Evolutionary conservation across 1,140 invertebrate species (phyloP), one percentile per base, ranked within the genome.

Genomic region (Drosophila sucinea): DNA sequence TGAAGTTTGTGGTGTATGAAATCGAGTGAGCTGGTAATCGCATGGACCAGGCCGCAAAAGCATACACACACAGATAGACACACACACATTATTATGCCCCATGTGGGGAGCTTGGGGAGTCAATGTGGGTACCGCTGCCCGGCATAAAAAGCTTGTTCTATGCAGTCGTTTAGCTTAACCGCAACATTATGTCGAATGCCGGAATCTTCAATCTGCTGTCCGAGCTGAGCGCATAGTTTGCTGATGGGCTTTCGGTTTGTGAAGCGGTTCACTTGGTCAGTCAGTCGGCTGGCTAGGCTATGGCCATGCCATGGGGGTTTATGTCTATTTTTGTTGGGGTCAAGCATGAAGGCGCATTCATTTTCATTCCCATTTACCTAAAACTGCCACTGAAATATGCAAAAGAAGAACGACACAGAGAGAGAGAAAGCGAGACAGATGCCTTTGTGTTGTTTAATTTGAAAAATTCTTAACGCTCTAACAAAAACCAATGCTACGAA

Each of bases 141-240:
- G 81, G 84, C 83, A 89, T 87, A 87, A 87, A 87, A 87, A 89
- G 84, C 84, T 70, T 87, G 84, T 84, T 84, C 84, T 84, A 89
- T 89, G 84, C 84, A 89, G 84, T 87, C 84, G 80, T 87, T 87
- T 87, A 89, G 84, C 67, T 75, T 77, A 81, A 89, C 84, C 84
- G 81, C 84, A 89, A 89, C 84, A 89, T 89, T 89, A 89, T 89
- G 84, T 84, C 84, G 81, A 89, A 89, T 89, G 73, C 81, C 79
- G 77, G 84, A 90, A 84, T 89, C 84, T 87, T 89, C 84, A 84
- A 87, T 87, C 80, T 89, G 84, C 83, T 77, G 56, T 70, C 63
- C 57, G 7, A 30, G 35, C 55, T 47, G 35, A 70, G 56, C 79
- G 67, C 41, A 74, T 60, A 77, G 68, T 70, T 70, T 68, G 40